These are phyloP conservation scores for Speoplatyrhinus poulsoni DNA, from an alignment of 2,113 vertebrate species.

Conservation along the genomic window DNA sequence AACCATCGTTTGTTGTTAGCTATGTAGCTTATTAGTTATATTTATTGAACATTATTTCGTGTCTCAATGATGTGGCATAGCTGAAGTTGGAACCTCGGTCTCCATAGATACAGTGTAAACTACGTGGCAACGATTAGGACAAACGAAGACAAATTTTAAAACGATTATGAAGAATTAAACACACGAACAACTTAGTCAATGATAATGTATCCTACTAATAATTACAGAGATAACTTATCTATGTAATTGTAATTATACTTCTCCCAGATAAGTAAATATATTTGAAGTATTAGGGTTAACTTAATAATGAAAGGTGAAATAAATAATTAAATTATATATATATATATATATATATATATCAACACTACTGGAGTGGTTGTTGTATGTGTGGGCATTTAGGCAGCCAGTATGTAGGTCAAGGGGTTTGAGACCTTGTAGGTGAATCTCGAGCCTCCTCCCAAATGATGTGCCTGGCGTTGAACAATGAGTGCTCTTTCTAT, in stretches of 20 bases:
- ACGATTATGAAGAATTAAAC: no score
- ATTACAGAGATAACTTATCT: no score
- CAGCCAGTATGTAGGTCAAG: conserved; percentile 25
- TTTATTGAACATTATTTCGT: not conserved
- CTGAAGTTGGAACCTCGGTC: conserved; percentile 13
- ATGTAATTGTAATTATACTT: no score
- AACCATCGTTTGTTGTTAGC: not conserved
- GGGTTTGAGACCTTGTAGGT: conserved; percentile 49
- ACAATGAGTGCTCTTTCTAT: conserved; percentile 59
- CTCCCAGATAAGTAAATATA: no score
- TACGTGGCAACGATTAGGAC: conserved; percentile 42
- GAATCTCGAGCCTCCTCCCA: conserved; percentile 57
- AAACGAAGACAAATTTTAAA: conserved; percentile 9
- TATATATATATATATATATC: not conserved
- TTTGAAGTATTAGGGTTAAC: not conserved
- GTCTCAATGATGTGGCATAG: not conserved
- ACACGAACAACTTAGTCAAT: no score
- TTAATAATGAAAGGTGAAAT: not conserved
- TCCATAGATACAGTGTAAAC: conserved; percentile 56
- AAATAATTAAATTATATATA: not conserved
- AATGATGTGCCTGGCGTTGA: conserved; percentile 30
- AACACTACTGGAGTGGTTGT: conserved; percentile 7
- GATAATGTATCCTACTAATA: no score
- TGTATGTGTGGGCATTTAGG: conserved; percentile 48
- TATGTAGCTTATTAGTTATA: not conserved